phyloP scores from a whole-genome alignment of 2,113 vertebrate species.

The Stigmatopora argus region DNA sequence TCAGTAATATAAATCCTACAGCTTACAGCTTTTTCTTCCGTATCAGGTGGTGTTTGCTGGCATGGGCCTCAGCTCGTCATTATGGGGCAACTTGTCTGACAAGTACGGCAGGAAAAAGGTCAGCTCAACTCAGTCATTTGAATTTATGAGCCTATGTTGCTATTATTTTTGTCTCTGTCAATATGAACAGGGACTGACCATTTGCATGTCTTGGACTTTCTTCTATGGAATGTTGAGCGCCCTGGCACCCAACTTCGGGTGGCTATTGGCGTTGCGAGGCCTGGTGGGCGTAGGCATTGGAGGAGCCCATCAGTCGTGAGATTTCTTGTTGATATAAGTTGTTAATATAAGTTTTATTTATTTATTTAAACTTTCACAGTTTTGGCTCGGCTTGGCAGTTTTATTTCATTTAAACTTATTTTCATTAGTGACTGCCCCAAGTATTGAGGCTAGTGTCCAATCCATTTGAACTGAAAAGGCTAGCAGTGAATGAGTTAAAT shows the following conservation, averaged over 20 bases:
- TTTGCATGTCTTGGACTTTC: slow-evolving; percentile 80
- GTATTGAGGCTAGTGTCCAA: too few species aligned
- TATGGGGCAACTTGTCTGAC: slow-evolving; percentile 90
- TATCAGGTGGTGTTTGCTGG: slow-evolving; percentile 88
- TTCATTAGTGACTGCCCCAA: too few species aligned
- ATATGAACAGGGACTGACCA: slow-evolving; percentile 60
- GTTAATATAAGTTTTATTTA: too few species aligned
- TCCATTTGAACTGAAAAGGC: too few species aligned
- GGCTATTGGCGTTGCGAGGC: slow-evolving; percentile 82
- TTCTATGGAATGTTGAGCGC: slow-evolving; percentile 84
- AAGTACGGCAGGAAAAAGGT: slow-evolving; percentile 89
- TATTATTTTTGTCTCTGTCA: not conserved
- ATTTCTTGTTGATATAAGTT: not conserved
- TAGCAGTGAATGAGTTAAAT: too few species aligned
- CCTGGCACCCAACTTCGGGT: slow-evolving; percentile 81
- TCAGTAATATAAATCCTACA: too few species aligned
- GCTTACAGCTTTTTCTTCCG: not conserved
- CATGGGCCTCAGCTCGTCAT: slow-evolving; percentile 85
- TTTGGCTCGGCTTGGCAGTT: not conserved
- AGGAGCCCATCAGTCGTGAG: slow-evolving; percentile 89
- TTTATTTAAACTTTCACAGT: not conserved
- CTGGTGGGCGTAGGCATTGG: slow-evolving; percentile 86
- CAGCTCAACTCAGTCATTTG: slow-evolving; percentile 48
- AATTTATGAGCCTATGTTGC: not conserved
- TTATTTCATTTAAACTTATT: too few species aligned